phyloP scores from a whole-genome alignment of 2,113 vertebrate genomes.

The Notiomystis cincta region DNA sequence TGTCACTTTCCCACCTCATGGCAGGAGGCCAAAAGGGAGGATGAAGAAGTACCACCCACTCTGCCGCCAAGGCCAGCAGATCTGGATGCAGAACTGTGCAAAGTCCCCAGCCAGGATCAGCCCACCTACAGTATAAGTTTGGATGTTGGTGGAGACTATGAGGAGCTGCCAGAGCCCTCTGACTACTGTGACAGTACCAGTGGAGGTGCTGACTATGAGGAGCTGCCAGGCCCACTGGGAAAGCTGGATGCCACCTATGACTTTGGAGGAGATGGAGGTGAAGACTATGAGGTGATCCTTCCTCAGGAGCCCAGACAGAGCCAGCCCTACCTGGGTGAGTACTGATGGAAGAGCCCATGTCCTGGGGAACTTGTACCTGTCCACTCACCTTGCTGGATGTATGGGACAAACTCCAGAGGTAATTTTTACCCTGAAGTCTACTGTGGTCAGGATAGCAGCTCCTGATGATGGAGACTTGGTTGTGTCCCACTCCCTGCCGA shows the following conservation, averaged over 20 bases:
- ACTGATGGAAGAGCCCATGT: background rate
- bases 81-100: background rate
- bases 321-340: background rate
- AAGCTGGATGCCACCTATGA: background rate
- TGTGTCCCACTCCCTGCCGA: background rate
- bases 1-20: background rate
- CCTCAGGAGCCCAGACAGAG: background rate
- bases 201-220: constrained; percentile 50
- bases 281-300: constrained; percentile 72
- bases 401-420: background rate
- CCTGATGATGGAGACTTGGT: background rate
- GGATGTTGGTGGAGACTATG: constrained; percentile 71
- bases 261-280: background rate
- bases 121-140: constrained; percentile 1
- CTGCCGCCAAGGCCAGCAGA: constrained; percentile 58
- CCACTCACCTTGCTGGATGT: background rate
- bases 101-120: constrained; percentile 16
- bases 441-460: background rate
- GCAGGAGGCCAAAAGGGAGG: background rate
- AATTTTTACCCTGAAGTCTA: background rate
- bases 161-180: constrained; percentile 65
- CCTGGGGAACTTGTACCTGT: background rate
- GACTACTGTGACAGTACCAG: background rate
- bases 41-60: constrained; percentile 45
- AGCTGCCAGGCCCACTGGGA: constrained; percentile 12